phyloP scores from a whole-genome alignment of 1,140 invertebrate genomes.

The Neelides sp. region DNA sequence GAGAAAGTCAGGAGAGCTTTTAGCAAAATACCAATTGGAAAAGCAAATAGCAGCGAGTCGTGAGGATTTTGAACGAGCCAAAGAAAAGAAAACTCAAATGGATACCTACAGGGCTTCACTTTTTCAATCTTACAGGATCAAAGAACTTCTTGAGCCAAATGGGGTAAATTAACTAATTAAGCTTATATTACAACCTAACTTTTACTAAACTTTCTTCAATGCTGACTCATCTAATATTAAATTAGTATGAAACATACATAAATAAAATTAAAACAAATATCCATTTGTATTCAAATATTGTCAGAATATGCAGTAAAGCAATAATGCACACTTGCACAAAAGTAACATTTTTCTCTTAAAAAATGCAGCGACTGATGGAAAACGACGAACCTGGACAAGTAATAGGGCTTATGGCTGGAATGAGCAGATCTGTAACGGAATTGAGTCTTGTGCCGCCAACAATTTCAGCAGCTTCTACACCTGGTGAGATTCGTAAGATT shows the following conservation, averaged over 20 bases:
- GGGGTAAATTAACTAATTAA: no score
- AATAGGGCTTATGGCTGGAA: slow-evolving; percentile 13
- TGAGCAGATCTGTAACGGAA: slow-evolving; percentile 28
- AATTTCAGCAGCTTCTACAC: slow-evolving; percentile 27
- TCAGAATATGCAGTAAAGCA: no score
- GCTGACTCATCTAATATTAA: no score
- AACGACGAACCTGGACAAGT: slow-evolving; percentile 37
- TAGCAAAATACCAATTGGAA: slow-evolving; percentile 79
- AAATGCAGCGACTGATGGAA: slow-evolving; percentile 38
- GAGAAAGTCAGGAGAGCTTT: slow-evolving; percentile 67
- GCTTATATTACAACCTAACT: no score
- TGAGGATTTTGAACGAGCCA: slow-evolving; percentile 81
- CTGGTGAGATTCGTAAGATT: slow-evolving; percentile 15
- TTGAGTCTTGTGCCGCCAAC: slow-evolving; percentile 11
- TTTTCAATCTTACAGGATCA: slow-evolving; percentile 54
- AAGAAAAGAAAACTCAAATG: slow-evolving; percentile 75
- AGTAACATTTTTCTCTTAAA: neutral
- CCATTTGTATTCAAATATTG: no score
- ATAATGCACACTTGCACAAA: no score
- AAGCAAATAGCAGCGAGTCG: slow-evolving; percentile 78
- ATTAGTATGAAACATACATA: no score
- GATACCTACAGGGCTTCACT: slow-evolving; percentile 60
- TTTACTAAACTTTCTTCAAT: no score
- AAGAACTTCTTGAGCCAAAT: slow-evolving; percentile 63
- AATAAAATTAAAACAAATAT: no score